Conservation (phyloP, 1,140 invertebrate species). For the Heliconius hewitsoni region DNA sequence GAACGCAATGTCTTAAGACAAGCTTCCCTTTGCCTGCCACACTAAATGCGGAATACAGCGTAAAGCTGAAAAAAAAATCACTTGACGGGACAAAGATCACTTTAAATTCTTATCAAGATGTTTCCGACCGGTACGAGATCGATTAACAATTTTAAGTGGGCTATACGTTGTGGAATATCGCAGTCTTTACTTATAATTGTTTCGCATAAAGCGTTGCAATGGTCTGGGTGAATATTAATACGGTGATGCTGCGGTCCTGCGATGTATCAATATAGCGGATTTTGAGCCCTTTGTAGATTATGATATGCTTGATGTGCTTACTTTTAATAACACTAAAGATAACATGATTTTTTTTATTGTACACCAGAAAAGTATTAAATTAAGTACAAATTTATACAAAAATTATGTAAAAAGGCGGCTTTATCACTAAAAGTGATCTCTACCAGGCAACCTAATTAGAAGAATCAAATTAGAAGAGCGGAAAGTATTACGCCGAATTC, state of each 20-base stretch:
- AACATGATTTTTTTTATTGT: no score
- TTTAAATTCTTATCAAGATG: not conserved
- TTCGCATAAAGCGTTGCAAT: constrained; percentile 33
- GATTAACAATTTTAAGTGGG: not conserved
- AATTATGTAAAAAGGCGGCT: no score
- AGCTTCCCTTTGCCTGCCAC: no score
- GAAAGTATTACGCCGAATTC: no score
- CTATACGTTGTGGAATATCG: constrained; percentile 13
- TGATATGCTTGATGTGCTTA: not conserved
- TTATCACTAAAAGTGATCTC: no score
- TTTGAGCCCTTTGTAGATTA: not conserved
- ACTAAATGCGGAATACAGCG: no score
- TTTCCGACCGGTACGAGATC: not conserved
- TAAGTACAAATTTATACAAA: no score
- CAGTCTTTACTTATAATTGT: constrained; percentile 34
- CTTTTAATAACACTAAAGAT: no score
- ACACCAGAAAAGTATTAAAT: no score
- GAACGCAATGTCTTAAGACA: no score
- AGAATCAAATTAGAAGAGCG: no score
- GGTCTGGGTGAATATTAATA: constrained; percentile 32
- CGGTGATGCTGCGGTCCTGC: not conserved
- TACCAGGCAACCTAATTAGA: no score
- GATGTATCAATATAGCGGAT: not conserved
- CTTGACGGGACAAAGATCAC: not conserved
- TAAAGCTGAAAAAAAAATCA: not conserved